Conservation (phyloP, 2,113 vertebrate genomes). For the Ailurus styani region DNA sequence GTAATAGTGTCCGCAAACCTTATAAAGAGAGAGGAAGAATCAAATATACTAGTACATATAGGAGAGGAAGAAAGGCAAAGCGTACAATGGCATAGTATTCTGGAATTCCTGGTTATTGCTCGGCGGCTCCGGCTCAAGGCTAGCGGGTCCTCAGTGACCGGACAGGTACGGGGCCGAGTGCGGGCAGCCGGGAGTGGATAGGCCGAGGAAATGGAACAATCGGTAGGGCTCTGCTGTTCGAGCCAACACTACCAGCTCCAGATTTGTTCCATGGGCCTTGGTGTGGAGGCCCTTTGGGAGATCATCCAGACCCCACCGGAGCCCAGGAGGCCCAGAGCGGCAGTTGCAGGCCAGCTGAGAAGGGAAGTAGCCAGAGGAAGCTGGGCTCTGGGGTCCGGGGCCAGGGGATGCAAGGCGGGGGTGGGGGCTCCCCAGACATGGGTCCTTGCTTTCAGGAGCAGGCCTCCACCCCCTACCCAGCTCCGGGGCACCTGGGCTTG, state of each 20-base stretch:
- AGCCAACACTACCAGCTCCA: background rate
- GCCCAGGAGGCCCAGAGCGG: background rate
- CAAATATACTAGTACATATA: background rate
- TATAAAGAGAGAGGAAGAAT: background rate
- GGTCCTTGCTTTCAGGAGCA: background rate
- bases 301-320: background rate
- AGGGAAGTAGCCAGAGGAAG: background rate
- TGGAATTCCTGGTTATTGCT: background rate
- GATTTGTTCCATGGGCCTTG: background rate
- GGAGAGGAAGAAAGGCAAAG: background rate
- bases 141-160: background rate
- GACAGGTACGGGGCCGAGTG: background rate
- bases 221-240: background rate
- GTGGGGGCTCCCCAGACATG: background rate
- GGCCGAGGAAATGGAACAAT: background rate
- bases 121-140: background rate
- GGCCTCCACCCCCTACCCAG: background rate
- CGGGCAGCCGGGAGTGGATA: background rate
- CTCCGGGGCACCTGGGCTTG: background rate
- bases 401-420: no score
- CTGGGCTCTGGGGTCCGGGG: background rate
- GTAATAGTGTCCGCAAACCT: background rate
- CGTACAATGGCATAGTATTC: background rate
- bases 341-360: background rate
- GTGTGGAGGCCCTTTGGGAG: background rate